Evolutionary conservation across 2,797 vertebrate genomes (phyloP).

Genomic region (Siniperca scherzeri): DNA sequence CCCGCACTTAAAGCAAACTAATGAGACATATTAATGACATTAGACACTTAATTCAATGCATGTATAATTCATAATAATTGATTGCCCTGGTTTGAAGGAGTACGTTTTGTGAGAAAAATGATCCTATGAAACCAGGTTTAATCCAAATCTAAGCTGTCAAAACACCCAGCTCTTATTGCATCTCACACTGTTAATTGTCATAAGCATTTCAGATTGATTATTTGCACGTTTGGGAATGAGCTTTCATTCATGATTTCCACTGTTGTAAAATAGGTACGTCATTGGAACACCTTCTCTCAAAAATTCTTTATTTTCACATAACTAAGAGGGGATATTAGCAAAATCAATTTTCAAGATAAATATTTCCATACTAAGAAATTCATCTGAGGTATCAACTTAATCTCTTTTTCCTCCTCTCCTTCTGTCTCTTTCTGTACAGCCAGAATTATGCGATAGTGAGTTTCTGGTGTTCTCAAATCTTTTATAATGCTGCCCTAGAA

Average conservation of each 20-base stretch:
- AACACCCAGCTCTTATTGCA: constrained; percentile 90
- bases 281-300: constrained; percentile 85
- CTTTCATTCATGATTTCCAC: constrained; percentile 92
- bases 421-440: constrained; percentile 28
- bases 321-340: constrained; percentile 86
- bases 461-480: constrained; percentile 53
- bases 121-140: constrained; percentile 96
- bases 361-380: constrained; percentile 73
- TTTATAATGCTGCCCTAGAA: constrained; percentile 5
- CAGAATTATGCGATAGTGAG: neutral
- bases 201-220: constrained; percentile 96
- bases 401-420: constrained; percentile 34
- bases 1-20: constrained; percentile 93
- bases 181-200: constrained; percentile 94
- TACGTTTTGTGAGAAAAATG: constrained; percentile 97
- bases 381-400: constrained; percentile 69
- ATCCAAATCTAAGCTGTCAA: constrained; percentile 98
- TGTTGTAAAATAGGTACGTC: constrained; percentile 87
- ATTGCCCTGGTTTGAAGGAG: constrained; percentile 92
- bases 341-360: constrained; percentile 82
- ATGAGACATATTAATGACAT: constrained; percentile 99
- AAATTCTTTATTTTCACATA: constrained; percentile 87
- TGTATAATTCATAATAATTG: constrained; percentile 99
- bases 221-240: constrained; percentile 89
- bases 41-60: constrained; percentile 93